Evolutionary conservation across 2,113 vertebrate genomes (phyloP), one percentile per base, ranked within the genome.

Genomic region (Lycocorax pyrrhopterus): DNA sequence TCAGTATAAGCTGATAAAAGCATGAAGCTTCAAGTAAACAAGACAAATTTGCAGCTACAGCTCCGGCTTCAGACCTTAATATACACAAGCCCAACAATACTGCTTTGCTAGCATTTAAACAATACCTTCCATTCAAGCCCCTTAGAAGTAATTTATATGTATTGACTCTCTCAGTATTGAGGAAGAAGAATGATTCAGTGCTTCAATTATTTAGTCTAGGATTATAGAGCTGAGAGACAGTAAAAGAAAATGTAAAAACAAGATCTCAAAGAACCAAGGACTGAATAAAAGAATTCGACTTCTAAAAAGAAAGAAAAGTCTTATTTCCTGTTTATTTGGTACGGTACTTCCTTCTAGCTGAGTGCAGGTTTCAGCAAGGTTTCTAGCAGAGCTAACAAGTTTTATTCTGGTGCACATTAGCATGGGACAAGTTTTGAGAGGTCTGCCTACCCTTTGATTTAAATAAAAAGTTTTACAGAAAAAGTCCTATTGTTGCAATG

Each of bases 101-200:
- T 46, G 46, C 47, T 89, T 89, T 90, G 75, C 72, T 75, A 72
- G 33, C 41, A 81, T 60, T 79, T 95, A 76, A 91, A 91, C 11
- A 84, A 18, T 43, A 63, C 39, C 22, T 91, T 86, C 44, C 32
- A 66, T 41, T 25, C 30, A 94, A 90, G 41, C 21, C 67, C 12
- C 43, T 82, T 63, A 56, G n/a, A 87, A 82, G 18, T 22, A 10
- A 43, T 69, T 72, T 64, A 1, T 30, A 67, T 16, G n/a, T 27
- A 44, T 77, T 86, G 33, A 49, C 33, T 56, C 20, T 33, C 53
- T 33, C 58, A 82, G 23, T 35, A 27, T 4, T 69, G 32, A 43
- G 30, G 29, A 75, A 75, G 19, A 84, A 71, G 20, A 49, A 74
- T 26, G 23, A 71, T 55, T 26, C 26, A 33, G 7, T 55, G 18